Evolutionary conservation across 2,797 vertebrate species (phyloP).

Genomic region (Schizopygopsis malacanthus): DNA sequence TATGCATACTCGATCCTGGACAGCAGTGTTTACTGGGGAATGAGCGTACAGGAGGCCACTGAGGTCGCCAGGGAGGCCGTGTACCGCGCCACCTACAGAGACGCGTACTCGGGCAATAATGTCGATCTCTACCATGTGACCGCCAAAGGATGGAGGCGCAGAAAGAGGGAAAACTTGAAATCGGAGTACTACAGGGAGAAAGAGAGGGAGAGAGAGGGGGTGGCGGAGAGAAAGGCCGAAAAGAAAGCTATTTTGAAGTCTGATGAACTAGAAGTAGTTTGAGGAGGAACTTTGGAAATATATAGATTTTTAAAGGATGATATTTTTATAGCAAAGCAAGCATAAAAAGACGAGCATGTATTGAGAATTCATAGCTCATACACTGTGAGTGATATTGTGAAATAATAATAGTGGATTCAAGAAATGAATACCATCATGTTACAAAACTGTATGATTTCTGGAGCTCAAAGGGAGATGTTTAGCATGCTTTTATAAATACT

Average conservation of each 20-base stretch:
- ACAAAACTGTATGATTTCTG: neutral
- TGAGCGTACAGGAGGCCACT: constrained; percentile 64
- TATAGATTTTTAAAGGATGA: neutral
- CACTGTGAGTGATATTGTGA: neutral
- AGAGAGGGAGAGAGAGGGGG: constrained; percentile 44
- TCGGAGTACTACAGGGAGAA: constrained; percentile 53
- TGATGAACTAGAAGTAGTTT: neutral
- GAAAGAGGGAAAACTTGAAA: constrained; percentile 54
- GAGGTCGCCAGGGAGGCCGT: constrained; percentile 74
- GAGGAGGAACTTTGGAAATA: neutral
- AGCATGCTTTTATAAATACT: neutral
- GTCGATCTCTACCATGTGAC: constrained; percentile 79
- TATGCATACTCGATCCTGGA: constrained; percentile 79
- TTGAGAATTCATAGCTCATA: neutral
- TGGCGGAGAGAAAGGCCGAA: constrained; percentile 5
- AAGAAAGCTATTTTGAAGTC: neutral
- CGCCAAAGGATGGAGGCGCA: constrained; percentile 55
- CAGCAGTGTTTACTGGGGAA: constrained; percentile 66
- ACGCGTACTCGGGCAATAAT: constrained; percentile 79
- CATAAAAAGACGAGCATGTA: neutral
- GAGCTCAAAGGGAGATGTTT: neutral
- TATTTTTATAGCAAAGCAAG: neutral
- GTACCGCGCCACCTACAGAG: constrained; percentile 74
- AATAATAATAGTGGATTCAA: neutral
- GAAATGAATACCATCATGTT: neutral